Evolutionary conservation across 2,888 invertebrate genomes (phyloP).

Genomic region (Andricus curvator): DNA sequence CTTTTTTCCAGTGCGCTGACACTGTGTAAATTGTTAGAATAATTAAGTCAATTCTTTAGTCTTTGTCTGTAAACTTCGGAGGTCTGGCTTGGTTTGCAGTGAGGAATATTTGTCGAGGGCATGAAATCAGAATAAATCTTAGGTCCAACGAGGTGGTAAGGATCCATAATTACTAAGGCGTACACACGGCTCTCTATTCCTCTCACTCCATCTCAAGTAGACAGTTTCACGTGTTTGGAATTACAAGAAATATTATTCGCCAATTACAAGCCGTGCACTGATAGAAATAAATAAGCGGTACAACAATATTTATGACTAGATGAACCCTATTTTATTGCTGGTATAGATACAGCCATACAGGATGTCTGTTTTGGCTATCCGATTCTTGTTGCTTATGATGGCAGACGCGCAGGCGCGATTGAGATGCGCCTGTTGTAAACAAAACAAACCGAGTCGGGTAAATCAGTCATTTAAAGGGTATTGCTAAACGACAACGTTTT

Average conservation of each 20-base stretch:
- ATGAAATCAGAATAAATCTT: conserved; percentile 48
- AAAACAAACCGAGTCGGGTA: too few relatives aligned
- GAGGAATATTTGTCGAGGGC: conserved; percentile 28
- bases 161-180: conserved; percentile 52
- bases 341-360: too few relatives aligned
- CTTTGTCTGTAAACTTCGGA: not conserved
- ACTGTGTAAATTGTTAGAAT: not conserved
- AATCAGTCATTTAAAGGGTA: too few relatives aligned
- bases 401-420: too few relatives aligned
- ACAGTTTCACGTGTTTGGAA: conserved; percentile 69
- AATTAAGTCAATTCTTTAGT: not conserved
- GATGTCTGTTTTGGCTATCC: too few relatives aligned
- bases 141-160: conserved; percentile 44
- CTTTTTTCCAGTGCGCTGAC: too few relatives aligned
- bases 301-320: too few relatives aligned
- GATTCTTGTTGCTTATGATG: too few relatives aligned
- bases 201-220: conserved; percentile 31
- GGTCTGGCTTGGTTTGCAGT: not conserved
- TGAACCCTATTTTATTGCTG: too few relatives aligned
- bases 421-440: too few relatives aligned
- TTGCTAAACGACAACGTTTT: too few relatives aligned
- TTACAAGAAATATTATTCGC: conserved; percentile 73
- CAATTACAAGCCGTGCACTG: conserved; percentile 69
- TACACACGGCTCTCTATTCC: conserved; percentile 40
- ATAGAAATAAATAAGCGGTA: too few relatives aligned